These are phyloP conservation scores for Syritta pipiens DNA, from an alignment of 2,888 invertebrate species.

Conservation along the genomic window DNA sequence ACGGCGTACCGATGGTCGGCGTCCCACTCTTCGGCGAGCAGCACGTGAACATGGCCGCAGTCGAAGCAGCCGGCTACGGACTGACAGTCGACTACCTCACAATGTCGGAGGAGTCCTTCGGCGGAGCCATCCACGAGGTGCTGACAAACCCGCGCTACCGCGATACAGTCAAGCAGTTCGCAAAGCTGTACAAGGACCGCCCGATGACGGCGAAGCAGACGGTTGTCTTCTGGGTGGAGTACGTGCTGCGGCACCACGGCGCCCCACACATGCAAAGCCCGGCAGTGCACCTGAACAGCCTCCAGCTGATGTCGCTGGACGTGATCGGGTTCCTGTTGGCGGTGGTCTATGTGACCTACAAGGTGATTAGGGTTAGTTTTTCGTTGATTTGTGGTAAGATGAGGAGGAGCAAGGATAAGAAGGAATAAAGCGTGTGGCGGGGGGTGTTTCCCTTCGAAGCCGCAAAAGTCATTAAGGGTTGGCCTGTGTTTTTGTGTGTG, in stretches of 20 bases:
- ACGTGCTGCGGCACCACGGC: conserved; percentile 81
- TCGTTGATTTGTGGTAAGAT: conserved; percentile 28
- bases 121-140: conserved; percentile 71
- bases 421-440: conserved; percentile 14
- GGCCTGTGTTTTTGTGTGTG: too few relatives aligned
- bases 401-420: conserved; percentile 39
- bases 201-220: conserved; percentile 80
- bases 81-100: conserved; percentile 66
- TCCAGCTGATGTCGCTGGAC: conserved; percentile 80
- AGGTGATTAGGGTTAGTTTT: conserved; percentile 18
- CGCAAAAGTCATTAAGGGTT: conserved; percentile 46
- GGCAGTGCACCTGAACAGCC: conserved; percentile 78
- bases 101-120: conserved; percentile 68
- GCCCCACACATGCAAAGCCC: conserved; percentile 80
- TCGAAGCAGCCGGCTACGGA: conserved; percentile 82
- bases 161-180: conserved; percentile 77
- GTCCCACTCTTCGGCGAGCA: conserved; percentile 90
- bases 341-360: conserved; percentile 38
- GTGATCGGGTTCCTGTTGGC: conserved; percentile 73
- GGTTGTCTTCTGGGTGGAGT: conserved; percentile 81
- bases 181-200: conserved; percentile 80
- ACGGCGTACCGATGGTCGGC: conserved; percentile 86
- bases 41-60: conserved; percentile 87
- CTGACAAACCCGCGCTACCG: conserved; percentile 72
- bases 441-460: background rate